Evolutionary conservation across 2,113 vertebrate genomes (phyloP), one percentile per base, ranked within the genome.

Genomic region (Scortum barcoo): DNA sequence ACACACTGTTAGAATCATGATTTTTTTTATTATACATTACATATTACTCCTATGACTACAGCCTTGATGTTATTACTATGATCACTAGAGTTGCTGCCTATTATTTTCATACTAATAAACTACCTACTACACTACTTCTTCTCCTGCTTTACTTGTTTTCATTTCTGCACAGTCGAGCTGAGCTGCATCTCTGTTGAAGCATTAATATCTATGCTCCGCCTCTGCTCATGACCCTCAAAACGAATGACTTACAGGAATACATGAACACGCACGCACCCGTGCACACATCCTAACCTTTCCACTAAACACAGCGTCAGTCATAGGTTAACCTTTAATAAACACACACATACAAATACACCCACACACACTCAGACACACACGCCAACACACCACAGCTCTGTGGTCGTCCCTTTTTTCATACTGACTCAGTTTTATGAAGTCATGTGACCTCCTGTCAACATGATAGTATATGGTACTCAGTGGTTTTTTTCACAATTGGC

Each of bases 371-470:
- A 58, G 3, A 60, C n/a, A 38, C 44, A 71, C 16, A 78, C 50
- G 11, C 78, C 33, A 19, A 72, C 79, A 58, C 33, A 50, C 67
- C 73, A 58, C 76, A 81, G 16, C 5, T 44, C 44, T 84, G 80
- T 81, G 86, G 74, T 78, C 7, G 10, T 10, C 67, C 50, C n/a
- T 54, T 10, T 10, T 80, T 68, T 60, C n/a, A 30, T 16, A 66
- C 22, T 60, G 26, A 72, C 46, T 78, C 22, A 36, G n/a, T 61
- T 78, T 80, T 58, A 53, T 61, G 66, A 81, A 81, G 42, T 68
- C 72, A 71, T 72, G 70, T 62, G 26, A 75, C 74, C 65, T 78
- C 20, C 46, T 77, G 26, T 66, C 16, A 36, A 4, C 10, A n/a
- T 65, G 2, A 22, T 61, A 36, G n/a, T 60, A 61, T 36, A 26